A percentile compares a stretch with the other conserved stretches of the same genome.
These are phyloP conservation scores for Lontra canadensis DNA, from an alignment of 2,113 vertebrate genomes.

Conservation along the genomic window DNA sequence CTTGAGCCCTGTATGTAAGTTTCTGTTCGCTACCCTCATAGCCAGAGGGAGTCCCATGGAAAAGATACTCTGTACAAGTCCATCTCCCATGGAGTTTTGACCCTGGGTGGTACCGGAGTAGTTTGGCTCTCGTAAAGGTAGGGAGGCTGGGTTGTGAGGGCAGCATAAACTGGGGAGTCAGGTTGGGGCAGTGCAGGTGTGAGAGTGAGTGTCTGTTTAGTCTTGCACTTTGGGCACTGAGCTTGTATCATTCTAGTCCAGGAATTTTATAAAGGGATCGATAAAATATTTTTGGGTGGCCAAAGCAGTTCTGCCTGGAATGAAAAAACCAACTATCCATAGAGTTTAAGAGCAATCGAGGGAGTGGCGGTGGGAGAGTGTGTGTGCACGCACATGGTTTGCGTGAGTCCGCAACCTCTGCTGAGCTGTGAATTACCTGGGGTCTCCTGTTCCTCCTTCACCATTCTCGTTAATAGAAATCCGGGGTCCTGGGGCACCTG, in stretches of 20 bases:
- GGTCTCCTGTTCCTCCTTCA: background rate
- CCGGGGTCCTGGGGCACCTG: background rate
- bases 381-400: rapidly evolving
- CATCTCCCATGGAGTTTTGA: background rate
- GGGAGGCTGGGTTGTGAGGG: background rate
- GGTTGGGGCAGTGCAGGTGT: too few species aligned
- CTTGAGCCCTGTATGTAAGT: background rate
- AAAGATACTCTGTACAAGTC: background rate
- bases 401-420: background rate
- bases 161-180: rapidly evolving
- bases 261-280: background rate
- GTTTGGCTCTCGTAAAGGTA: background rate
- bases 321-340: background rate
- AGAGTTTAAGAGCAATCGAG: background rate
- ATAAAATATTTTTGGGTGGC: background rate
- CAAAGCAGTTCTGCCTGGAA: background rate
- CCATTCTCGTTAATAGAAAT: background rate
- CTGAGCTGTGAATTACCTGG: background rate
- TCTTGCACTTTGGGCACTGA: rapidly evolving
- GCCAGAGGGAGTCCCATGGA: background rate
- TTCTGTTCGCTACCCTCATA: background rate
- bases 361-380: background rate
- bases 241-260: background rate
- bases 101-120: background rate
- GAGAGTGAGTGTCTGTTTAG: background rate